A percentile compares a stretch with the other conserved stretches of the same genome.
phyloP scores from a whole-genome alignment of 1,140 invertebrate genomes.

The Plodia interpunctella region DNA sequence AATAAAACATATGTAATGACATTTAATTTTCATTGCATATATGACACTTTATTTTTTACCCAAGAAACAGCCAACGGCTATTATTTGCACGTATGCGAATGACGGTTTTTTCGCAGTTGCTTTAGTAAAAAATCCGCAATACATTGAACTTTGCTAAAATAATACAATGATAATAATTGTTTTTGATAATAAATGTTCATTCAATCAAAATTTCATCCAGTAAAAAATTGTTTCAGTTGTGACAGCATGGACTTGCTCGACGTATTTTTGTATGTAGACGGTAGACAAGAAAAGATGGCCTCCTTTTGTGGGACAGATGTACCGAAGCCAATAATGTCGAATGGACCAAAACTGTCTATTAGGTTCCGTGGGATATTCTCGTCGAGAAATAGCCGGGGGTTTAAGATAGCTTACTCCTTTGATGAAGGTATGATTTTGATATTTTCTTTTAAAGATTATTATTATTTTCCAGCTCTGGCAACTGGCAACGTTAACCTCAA shows the following conservation, averaged over 20 bases:
- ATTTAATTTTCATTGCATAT: no score
- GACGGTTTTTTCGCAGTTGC: no score
- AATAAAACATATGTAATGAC: no score
- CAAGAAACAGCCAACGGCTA: no score
- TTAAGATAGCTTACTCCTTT: conserved; percentile 91
- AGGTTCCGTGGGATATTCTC: conserved; percentile 87
- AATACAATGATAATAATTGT: no score
- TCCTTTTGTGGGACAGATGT: conserved; percentile 88
- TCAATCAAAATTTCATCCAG: no score
- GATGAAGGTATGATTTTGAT: conserved; percentile 87
- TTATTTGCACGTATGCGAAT: no score
- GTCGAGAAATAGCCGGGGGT: conserved; percentile 85
- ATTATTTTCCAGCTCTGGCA: neutral
- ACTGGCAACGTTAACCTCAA: no score
- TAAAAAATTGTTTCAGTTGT: conserved; percentile 80
- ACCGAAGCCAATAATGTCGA: conserved; percentile 93
- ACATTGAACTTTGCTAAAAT: no score
- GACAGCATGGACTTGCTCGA: conserved; percentile 86
- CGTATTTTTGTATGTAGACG: conserved; percentile 87
- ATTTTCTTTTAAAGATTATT: neutral
- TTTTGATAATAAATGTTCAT: no score
- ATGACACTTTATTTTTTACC: no score
- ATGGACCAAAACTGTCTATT: conserved; percentile 87
- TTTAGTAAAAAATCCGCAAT: no score
- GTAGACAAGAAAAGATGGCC: conserved; percentile 88